Conservation (phyloP, 2,113 vertebrate species). For the Eptesicus fuscus region DNA sequence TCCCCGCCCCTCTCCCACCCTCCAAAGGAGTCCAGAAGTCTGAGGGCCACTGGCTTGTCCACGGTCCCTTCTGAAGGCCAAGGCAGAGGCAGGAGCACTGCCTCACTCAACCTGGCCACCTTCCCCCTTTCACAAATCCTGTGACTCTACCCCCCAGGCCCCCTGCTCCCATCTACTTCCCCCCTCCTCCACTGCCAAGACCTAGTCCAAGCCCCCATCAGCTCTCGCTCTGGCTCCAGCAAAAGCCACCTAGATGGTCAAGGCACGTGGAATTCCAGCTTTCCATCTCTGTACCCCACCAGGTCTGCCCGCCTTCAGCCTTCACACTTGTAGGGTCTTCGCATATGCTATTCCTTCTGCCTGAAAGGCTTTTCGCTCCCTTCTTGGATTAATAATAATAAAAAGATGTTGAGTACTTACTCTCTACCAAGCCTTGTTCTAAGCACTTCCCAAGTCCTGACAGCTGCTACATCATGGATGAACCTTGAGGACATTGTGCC, state of each 20-base stretch:
- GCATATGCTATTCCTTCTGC: neutral
- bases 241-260: neutral
- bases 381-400: neutral
- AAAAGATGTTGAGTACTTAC: neutral
- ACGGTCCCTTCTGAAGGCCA: neutral
- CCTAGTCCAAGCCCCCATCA: neutral
- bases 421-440: neutral
- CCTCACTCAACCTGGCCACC: fast-evolving
- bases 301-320: neutral
- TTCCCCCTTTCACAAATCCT: neutral
- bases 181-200: neutral
- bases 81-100: neutral
- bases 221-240: neutral
- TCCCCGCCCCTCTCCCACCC: neutral
- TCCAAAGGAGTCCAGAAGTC: neutral
- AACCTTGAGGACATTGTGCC: neutral
- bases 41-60: neutral
- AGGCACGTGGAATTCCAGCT: no score
- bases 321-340: neutral
- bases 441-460: neutral
- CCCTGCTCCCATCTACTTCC: neutral
- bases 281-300: neutral
- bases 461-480: neutral
- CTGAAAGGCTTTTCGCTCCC: neutral
- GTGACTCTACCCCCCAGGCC: neutral